These are phyloP conservation scores for Rhagonycha fulva DNA, from an alignment of 2,888 invertebrate species.

Conservation along the genomic window DNA sequence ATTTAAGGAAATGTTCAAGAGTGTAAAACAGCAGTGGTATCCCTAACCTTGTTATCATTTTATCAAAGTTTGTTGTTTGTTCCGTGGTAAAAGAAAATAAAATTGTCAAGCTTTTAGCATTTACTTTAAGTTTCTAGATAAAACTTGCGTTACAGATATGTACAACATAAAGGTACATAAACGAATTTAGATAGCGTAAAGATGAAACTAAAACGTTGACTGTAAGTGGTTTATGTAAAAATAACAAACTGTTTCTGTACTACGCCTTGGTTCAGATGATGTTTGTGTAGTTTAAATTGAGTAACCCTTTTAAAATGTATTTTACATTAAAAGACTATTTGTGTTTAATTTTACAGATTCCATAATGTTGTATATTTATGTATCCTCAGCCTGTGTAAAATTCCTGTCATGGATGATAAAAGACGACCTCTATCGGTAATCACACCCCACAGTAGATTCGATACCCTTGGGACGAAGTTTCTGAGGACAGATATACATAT, in stretches of 20 bases:
- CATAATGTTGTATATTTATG: constrained; percentile 9
- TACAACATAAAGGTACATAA: constrained; percentile 18
- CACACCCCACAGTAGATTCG: constrained; percentile 15
- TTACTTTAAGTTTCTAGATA: constrained; percentile 11
- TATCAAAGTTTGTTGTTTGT: constrained; percentile 15
- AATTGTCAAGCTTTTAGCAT: constrained; percentile 28
- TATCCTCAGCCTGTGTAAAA: constrained; percentile 12
- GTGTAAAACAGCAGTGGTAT: constrained; percentile 1
- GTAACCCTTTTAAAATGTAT: constrained; percentile 5
- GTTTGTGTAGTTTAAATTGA: background rate
- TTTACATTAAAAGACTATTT: constrained; percentile 5
- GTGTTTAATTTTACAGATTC: constrained; percentile 7
- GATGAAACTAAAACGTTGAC: constrained; percentile 20
- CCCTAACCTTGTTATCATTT: constrained; percentile 2
- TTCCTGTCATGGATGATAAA: constrained; percentile 20
- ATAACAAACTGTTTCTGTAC: constrained; percentile 12
- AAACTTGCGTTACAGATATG: constrained; percentile 20
- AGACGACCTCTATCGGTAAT: constrained; percentile 21
- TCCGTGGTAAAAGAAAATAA: constrained; percentile 15
- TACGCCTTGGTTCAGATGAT: background rate
- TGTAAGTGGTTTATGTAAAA: constrained; percentile 15
- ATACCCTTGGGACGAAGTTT: constrained; percentile 20
- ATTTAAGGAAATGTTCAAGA: constrained; percentile 16
- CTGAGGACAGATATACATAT: constrained; percentile 20
- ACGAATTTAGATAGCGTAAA: constrained; percentile 28